Base-by-base conservation (phyloP, 2,888 invertebrate genomes). In the Bimastos eiseni region DNA sequence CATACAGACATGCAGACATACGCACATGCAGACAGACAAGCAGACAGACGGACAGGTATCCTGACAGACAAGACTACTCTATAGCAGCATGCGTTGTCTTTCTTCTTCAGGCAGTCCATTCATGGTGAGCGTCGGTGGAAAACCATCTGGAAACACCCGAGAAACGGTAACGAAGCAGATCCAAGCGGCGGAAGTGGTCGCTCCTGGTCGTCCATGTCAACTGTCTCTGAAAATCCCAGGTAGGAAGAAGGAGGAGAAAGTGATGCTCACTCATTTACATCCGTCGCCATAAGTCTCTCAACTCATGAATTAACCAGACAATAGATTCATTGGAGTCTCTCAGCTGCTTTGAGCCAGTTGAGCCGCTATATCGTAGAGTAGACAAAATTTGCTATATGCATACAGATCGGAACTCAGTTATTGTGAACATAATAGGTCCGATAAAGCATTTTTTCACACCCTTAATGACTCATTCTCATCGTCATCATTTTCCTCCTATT, bases 141-240 rank as follows among this genome's bases (percentile, higher is more conserved):
- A 94, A 89, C 94, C 94, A 0, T 94, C 94, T 11, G 94, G 94
- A 15, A 93, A 94, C 88, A 91, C 93, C 49, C 92, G 95, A n/a
- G 94, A 94, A 91, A 94, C 94, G 0, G 92, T 94, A 21, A 91
- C 92, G 41, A 93, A 93, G 88, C 92, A 93, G 21, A 96, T 98
- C 55, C 98, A 98, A 94, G 97, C 97, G 0, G 98, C 98, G 0
- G 98, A 98, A 0, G 96, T 98, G n/a, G 98, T 98, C 0, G 98
- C 98, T 95, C 98, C 98, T 83, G 98, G 98, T 92, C 98, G 97
- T 93, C 97, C 98, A 95, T 98, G 98, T 96, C 98, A 98, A 94
- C 96, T 98, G 90, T 97, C 98, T 6, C 98, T 95, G 37, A 93
- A 94, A 91, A 94, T 95, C 89, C 94, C 95, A 91, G 95, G 95